Evolutionary conservation across 2,113 vertebrate genomes (phyloP).

Genomic region (Hemiprocne comata): DNA sequence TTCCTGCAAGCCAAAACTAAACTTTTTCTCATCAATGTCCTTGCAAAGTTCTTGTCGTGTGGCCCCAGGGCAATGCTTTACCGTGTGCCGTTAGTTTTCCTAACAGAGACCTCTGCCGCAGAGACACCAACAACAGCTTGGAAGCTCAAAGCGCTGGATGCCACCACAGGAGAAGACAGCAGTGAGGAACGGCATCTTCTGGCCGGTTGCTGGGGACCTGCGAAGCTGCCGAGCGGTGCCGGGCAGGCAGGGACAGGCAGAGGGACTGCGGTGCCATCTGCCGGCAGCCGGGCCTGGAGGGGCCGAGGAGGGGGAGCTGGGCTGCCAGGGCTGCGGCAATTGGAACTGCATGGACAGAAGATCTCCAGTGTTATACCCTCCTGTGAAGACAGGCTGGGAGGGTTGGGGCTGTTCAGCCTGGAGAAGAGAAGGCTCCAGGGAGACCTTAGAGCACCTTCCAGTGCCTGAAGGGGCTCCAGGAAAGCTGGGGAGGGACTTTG

Average conservation of each 20-base stretch:
- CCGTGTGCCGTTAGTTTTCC: not conserved
- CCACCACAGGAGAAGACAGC: accelerated
- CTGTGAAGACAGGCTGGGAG: no score
- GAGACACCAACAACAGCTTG: not conserved
- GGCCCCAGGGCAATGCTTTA: not conserved
- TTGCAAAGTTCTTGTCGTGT: not conserved
- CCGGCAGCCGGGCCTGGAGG: not conserved
- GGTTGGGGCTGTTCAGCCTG: no score
- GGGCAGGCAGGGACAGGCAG: not conserved
- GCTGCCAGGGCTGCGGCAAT: not conserved
- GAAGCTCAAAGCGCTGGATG: not conserved
- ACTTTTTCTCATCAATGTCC: not conserved
- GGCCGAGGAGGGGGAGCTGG: accelerated
- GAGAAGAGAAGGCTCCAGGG: no score
- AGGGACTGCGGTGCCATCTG: not conserved
- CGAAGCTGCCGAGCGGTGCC: not conserved
- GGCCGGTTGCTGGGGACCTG: accelerated
- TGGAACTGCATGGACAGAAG: not conserved
- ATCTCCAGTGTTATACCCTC: no score
- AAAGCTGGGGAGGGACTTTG: no score
- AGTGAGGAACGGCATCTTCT: not conserved
- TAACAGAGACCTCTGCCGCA: not conserved
- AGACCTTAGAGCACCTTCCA: no score
- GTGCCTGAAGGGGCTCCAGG: no score
- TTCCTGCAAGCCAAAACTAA: not conserved